Percentiles rank a stretch among this genome's conserved stretches.
These are phyloP conservation scores for Cyphomyrus discorhynchus DNA, from an alignment of 2,113 vertebrate species.

Conservation along the genomic window DNA sequence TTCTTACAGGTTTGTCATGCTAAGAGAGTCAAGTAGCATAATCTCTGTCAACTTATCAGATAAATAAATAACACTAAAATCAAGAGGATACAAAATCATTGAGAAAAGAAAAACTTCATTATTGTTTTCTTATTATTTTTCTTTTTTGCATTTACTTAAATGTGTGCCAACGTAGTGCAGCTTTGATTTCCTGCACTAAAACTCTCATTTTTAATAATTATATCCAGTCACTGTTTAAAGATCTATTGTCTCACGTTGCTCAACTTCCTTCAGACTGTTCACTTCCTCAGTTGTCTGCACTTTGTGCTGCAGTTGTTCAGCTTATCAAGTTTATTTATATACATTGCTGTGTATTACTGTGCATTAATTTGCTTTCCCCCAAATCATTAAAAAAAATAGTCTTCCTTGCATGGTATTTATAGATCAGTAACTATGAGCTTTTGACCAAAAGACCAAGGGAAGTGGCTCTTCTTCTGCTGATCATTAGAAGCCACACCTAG, in stretches of 20 bases:
- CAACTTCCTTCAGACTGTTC: neutral
- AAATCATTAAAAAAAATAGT: neutral
- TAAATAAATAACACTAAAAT: neutral
- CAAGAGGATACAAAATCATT: neutral
- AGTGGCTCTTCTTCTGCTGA: neutral
- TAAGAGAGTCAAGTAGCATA: neutral
- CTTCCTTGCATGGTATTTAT: neutral
- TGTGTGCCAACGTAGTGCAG: neutral
- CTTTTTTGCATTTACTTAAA: neutral
- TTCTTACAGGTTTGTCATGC: neutral
- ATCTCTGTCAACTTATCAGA: neutral
- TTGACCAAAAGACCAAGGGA: neutral
- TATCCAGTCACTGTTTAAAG: neutral
- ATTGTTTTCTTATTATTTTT: neutral
- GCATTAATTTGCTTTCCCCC: neutral
- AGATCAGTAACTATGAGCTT: neutral
- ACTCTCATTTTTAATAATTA: neutral
- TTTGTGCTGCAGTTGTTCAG: neutral
- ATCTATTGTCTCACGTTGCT: neutral
- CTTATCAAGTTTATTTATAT: neutral
- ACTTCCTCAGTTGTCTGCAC: neutral
- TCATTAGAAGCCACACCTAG: neutral
- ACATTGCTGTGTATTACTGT: neutral
- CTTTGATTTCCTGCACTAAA: neutral
- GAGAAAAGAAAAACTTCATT: neutral